phyloP scores from a whole-genome alignment of 2,113 vertebrate species.

The Phalacrocorax carbo region DNA sequence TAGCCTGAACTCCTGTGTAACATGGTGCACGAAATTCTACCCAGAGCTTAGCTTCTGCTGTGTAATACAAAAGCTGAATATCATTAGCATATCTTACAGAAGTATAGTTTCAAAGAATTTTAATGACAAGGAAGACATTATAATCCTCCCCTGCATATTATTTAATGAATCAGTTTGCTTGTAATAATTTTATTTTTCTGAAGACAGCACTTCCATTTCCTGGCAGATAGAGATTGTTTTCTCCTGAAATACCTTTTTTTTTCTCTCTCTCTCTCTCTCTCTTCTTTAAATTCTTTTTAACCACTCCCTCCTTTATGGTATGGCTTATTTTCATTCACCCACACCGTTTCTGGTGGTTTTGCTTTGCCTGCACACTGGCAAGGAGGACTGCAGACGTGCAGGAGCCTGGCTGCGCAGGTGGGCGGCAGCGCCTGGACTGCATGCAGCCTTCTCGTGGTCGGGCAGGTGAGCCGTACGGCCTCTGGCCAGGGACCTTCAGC shows the following conservation, averaged over 20 bases:
- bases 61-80: slow-evolving; percentile 10
- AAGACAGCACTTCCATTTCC: not conserved
- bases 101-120: slow-evolving; percentile 41
- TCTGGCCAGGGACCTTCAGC: not conserved
- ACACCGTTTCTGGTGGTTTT: not conserved
- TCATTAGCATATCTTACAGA: slow-evolving; percentile 21
- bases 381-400: not conserved
- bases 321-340: not conserved
- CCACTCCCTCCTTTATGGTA: not conserved
- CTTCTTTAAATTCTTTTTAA: not conserved
- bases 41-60: not conserved
- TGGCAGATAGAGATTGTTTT: not conserved
- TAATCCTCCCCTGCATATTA: slow-evolving; percentile 23
- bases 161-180: slow-evolving; percentile 47
- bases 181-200: slow-evolving; percentile 39
- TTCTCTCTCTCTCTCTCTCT: rapidly evolving
- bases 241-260: not conserved
- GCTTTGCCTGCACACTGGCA: not conserved
- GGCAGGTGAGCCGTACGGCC: not conserved
- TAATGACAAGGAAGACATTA: slow-evolving; percentile 34
- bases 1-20: not conserved
- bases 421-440: not conserved
- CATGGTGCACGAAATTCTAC: not conserved
- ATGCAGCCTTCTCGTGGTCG: rapidly evolving
- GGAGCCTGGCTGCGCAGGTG: not conserved